Evolutionary conservation across 2,888 invertebrate genomes (phyloP).

Genomic region (Rotaria socialis): DNA sequence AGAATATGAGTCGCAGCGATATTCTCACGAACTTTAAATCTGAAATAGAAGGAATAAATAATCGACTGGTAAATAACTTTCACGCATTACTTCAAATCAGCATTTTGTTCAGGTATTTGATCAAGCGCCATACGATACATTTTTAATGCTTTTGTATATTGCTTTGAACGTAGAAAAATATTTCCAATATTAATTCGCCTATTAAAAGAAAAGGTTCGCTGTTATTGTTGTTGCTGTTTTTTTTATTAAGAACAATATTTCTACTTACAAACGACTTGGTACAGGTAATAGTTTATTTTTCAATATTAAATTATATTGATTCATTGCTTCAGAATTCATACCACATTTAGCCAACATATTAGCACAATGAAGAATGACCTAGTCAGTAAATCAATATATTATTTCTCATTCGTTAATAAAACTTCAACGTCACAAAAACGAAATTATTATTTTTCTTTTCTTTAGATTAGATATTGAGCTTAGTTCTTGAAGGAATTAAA

Average conservation of each 20-base stretch:
- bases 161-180: conserved; percentile 86
- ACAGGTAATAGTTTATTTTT: conserved; percentile 74
- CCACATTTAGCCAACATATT: conserved; percentile 88
- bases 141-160: conserved; percentile 87
- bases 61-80: not conserved
- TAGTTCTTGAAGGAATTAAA: not conserved
- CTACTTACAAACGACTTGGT: conserved; percentile 32
- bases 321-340: conserved; percentile 88
- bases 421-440: too few species aligned
- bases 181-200: conserved; percentile 93
- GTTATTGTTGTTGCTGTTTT: not conserved
- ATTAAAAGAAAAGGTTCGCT: conserved; percentile 65
- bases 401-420: too few species aligned
- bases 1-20: conserved; percentile 88
- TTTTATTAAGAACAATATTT: not conserved
- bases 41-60: not conserved
- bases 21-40: conserved; percentile 75
- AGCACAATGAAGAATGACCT: conserved; percentile 91
- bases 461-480: not conserved
- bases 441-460: too few species aligned
- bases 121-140: conserved; percentile 97
- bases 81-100: conserved; percentile 72
- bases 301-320: conserved; percentile 87
- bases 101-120: conserved; percentile 83
- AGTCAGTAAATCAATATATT: conserved; percentile 49